Percentiles rank a stretch among this genome's conserved stretches.
phyloP scores from a whole-genome alignment of 2,797 vertebrate genomes.

The Natrix natrix region DNA sequence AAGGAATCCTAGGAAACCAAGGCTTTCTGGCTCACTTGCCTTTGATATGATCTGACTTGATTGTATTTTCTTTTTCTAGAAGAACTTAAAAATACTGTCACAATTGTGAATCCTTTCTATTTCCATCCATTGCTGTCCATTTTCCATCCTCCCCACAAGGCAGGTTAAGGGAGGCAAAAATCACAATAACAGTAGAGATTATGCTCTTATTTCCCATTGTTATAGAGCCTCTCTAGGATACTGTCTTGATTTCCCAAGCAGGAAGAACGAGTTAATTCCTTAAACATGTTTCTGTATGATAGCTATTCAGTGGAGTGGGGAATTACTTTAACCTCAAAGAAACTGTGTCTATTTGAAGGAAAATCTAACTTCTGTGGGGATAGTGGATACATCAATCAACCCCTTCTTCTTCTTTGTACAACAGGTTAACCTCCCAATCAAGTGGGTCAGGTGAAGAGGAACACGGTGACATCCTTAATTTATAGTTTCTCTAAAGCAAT shows the following conservation, averaged over 20 bases:
- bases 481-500: not conserved
- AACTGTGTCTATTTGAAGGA: not conserved
- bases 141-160: not conserved
- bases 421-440: not conserved
- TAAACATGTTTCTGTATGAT: not conserved
- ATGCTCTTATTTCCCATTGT: not conserved
- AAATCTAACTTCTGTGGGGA: not conserved
- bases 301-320: not conserved
- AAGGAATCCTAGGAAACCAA: not conserved
- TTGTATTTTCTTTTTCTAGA: not conserved
- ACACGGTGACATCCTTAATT: not conserved
- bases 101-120: not conserved
- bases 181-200: not conserved
- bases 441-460: not conserved
- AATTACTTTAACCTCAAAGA: not conserved
- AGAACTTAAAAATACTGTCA: not conserved
- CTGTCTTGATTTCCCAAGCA: not conserved
- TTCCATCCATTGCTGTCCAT: not conserved
- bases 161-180: not conserved
- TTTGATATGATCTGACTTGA: not conserved
- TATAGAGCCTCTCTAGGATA: not conserved
- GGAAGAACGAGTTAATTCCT: not conserved
- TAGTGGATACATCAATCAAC: not conserved
- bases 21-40: not conserved
- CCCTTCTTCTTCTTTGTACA: not conserved